phyloP scores from a whole-genome alignment of 2,888 invertebrate species.

The Sympetrum striolatum region DNA sequence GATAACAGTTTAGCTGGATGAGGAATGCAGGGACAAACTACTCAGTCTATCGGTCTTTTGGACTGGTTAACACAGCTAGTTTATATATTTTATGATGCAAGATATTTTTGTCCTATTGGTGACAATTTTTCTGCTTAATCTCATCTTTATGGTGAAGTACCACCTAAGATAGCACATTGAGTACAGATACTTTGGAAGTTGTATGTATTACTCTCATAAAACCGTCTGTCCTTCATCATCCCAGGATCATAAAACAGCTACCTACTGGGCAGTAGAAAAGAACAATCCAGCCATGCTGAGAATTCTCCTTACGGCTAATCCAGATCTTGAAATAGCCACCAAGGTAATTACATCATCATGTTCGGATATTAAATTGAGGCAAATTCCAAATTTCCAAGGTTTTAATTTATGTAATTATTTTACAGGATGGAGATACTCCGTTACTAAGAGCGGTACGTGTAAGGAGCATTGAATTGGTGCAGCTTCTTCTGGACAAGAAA shows the following conservation, averaged over 20 bases:
- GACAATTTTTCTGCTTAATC: too few relatives aligned
- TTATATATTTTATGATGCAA: too few relatives aligned
- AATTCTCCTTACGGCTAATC: slow-evolving; percentile 84
- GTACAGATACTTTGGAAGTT: too few relatives aligned
- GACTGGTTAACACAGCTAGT: too few relatives aligned
- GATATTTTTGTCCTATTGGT: too few relatives aligned
- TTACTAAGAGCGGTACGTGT: slow-evolving; percentile 89
- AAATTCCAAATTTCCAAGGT: too few relatives aligned
- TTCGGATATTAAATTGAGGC: not conserved
- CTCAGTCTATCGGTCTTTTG: too few relatives aligned
- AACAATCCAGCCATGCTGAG: slow-evolving; percentile 86
- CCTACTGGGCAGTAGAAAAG: slow-evolving; percentile 96
- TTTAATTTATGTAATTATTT: slow-evolving; percentile 30
- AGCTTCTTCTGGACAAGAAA: slow-evolving; percentile 87
- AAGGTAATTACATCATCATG: slow-evolving; percentile 65
- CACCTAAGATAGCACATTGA: not conserved
- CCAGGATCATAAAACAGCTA: slow-evolving; percentile 90
- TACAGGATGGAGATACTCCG: slow-evolving; percentile 90
- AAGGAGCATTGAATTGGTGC: slow-evolving; percentile 89
- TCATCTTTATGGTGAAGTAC: too few relatives aligned
- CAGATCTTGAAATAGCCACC: slow-evolving; percentile 91
- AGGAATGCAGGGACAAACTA: too few relatives aligned
- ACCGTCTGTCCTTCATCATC: slow-evolving; percentile 48
- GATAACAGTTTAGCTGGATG: too few relatives aligned
- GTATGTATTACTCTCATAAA: too few relatives aligned